These are phyloP conservation scores for Agonopterix subpropinquella DNA, from an alignment of 2,888 invertebrate species.

Conservation along the genomic window DNA sequence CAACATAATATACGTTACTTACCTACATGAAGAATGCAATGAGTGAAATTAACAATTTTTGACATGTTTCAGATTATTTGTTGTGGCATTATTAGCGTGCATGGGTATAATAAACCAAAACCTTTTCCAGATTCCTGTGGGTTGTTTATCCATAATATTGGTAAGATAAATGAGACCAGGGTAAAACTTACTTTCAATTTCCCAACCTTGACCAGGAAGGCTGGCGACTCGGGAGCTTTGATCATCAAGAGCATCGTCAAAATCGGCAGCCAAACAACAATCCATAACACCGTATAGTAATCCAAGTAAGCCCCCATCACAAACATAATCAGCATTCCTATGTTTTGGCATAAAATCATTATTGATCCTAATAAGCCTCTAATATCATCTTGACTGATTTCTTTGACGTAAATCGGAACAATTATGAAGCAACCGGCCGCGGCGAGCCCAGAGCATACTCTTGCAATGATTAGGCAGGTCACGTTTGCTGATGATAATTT, in stretches of 20 bases:
- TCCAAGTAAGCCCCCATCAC: conserved; percentile 37
- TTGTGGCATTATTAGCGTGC: too few species aligned
- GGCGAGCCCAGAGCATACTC: conserved; percentile 31
- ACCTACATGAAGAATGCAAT: too few species aligned
- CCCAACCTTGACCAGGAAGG: conserved; percentile 41
- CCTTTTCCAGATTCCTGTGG: too few species aligned
- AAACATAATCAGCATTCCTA: conserved; percentile 39
- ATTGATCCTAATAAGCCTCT: conserved; percentile 38
- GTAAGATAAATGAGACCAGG: too few species aligned
- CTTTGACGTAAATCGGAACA: conserved; percentile 43
- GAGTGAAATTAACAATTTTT: too few species aligned
- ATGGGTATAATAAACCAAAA: too few species aligned
- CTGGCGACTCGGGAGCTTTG: conserved; percentile 50
- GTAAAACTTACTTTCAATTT: conserved; percentile 33
- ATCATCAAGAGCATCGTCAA: conserved; percentile 28
- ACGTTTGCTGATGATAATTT: conserved; percentile 24
- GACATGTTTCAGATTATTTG: too few species aligned
- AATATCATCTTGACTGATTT: conserved; percentile 34
- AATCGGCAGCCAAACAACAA: conserved; percentile 26
- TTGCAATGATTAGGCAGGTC: conserved; percentile 29
- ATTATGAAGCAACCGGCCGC: conserved; percentile 37
- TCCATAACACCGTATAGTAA: conserved; percentile 37
- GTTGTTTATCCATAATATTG: too few species aligned
- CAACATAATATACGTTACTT: too few species aligned
- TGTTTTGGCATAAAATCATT: conserved; percentile 27